phyloP scores from a whole-genome alignment of 1,140 invertebrate species.

The Cyphomyrmex costatus region DNA sequence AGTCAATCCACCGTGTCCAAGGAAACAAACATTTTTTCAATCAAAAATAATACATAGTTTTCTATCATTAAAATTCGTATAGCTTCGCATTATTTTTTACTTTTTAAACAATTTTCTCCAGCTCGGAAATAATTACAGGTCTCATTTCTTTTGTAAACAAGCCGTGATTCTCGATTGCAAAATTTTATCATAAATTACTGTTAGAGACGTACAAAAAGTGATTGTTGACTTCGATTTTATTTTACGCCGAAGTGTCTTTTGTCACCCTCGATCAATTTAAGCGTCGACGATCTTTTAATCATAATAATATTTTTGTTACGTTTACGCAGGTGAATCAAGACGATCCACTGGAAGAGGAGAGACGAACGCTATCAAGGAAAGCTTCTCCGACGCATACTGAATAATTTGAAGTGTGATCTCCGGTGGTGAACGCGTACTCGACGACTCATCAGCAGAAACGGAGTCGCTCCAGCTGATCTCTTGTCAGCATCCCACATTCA shows the following conservation, averaged over 20 bases:
- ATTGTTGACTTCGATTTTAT: constrained; percentile 16
- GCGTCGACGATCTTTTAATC: constrained; percentile 1
- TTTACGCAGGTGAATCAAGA: constrained; percentile 28
- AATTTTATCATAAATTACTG: not conserved
- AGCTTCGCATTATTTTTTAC: not conserved
- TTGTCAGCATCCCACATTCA: constrained; percentile 8
- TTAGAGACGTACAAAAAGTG: not conserved
- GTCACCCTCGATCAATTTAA: not conserved
- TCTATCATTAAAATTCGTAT: not conserved
- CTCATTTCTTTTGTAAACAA: not conserved
- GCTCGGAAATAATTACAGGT: not conserved
- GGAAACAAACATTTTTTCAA: not conserved
- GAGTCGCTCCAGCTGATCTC: constrained; percentile 30
- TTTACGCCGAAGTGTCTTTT: not conserved
- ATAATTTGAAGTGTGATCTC: constrained; percentile 15
- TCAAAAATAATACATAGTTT: not conserved
- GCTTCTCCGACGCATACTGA: not conserved
- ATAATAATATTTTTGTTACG: constrained; percentile 9
- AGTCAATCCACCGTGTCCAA: not conserved
- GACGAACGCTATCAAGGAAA: constrained; percentile 2
- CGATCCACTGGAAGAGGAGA: constrained; percentile 33
- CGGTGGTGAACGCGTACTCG: not conserved
- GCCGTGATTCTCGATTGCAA: not conserved
- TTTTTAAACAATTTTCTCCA: not conserved
- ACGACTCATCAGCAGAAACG: constrained; percentile 10